phyloP scores from a whole-genome alignment of 2,113 vertebrate species.

The Mustelus asterias region DNA sequence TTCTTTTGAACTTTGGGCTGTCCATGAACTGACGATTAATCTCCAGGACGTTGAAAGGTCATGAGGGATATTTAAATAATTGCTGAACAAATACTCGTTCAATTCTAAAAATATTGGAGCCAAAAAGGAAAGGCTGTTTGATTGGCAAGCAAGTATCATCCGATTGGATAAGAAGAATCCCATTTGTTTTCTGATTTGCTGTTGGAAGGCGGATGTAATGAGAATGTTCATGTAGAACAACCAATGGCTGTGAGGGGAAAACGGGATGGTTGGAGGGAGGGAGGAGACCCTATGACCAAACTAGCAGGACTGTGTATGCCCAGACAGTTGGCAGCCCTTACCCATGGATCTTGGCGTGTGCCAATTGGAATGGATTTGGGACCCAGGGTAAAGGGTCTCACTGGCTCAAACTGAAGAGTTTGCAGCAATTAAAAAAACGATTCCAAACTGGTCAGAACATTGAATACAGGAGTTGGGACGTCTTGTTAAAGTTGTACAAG shows the following conservation, averaged over 20 bases:
- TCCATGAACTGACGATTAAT: neutral
- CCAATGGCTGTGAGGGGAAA: neutral
- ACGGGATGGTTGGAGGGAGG: neutral
- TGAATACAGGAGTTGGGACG: too few species aligned
- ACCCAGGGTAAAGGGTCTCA: neutral
- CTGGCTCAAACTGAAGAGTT: neutral
- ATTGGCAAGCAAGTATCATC: neutral
- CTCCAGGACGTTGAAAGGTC: neutral
- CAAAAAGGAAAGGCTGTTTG: neutral
- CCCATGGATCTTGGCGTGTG: neutral
- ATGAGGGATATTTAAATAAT: neutral
- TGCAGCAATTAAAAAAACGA: neutral
- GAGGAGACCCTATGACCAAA: neutral
- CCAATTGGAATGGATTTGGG: neutral
- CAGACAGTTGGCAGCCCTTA: neutral
- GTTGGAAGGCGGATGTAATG: neutral
- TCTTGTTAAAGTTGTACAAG: too few species aligned
- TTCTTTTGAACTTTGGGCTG: neutral
- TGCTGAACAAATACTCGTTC: neutral
- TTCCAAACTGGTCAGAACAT: too few species aligned
- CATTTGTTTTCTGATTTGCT: neutral
- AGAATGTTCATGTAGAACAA: too few species aligned
- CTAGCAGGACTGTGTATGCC: neutral
- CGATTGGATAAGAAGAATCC: neutral
- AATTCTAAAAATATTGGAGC: neutral